Evolutionary conservation across 1,140 invertebrate species (phyloP).

Genomic region (Trachelipus rathkii): DNA sequence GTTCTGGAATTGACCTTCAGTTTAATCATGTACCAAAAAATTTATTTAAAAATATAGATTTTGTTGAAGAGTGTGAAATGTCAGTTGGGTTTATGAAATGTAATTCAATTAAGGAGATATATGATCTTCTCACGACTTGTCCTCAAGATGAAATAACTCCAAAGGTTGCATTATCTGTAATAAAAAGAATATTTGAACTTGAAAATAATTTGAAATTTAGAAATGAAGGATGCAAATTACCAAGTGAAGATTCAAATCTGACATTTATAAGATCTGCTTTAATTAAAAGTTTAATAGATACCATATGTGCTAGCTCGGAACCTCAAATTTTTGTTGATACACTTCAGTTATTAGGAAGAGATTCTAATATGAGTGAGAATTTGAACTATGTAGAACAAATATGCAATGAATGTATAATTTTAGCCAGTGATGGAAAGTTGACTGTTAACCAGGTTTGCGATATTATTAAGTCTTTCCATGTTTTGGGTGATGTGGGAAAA

Average conservation of each 20-base stretch:
- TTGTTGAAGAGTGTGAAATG: slow-evolving; percentile 50
- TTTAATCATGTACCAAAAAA: slow-evolving; percentile 40
- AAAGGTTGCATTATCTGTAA: slow-evolving; percentile 53
- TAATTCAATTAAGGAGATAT: slow-evolving; percentile 47
- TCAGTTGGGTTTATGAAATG: slow-evolving; percentile 50
- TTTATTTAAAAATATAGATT: slow-evolving; percentile 39
- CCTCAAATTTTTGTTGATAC: slow-evolving; percentile 53
- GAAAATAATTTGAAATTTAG: slow-evolving; percentile 53
- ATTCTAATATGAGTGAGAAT: slow-evolving; percentile 52
- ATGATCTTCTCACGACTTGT: slow-evolving; percentile 51
- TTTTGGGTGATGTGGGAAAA: slow-evolving; percentile 50
- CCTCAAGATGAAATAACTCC: slow-evolving; percentile 56
- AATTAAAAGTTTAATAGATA: slow-evolving; percentile 53
- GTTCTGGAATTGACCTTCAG: slow-evolving; percentile 47
- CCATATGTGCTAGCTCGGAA: slow-evolving; percentile 51
- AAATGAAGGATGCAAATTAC: slow-evolving; percentile 36
- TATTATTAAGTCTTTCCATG: slow-evolving; percentile 54
- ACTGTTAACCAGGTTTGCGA: slow-evolving; percentile 61
- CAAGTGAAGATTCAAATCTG: slow-evolving; percentile 41
- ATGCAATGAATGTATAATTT: slow-evolving; percentile 60
- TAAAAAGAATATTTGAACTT: slow-evolving; percentile 56
- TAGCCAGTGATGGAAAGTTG: slow-evolving; percentile 60
- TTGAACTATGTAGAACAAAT: slow-evolving; percentile 57
- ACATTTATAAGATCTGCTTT: slow-evolving; percentile 52
- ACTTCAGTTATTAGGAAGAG: slow-evolving; percentile 51